Base-by-base conservation (phyloP, 2,113 vertebrate species). In the Pyrgilauda ruficollis region DNA sequence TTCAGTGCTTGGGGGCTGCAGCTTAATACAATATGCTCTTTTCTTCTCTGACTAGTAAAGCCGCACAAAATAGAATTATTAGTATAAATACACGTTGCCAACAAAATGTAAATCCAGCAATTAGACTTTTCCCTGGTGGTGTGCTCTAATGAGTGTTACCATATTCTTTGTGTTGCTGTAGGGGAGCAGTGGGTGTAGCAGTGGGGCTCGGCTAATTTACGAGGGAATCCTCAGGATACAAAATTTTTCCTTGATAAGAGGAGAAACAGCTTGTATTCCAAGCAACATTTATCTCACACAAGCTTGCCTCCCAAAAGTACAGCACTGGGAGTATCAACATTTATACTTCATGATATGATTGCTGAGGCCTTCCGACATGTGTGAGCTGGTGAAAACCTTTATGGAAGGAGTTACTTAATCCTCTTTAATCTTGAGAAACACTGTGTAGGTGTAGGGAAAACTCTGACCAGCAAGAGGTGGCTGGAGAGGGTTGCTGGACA, bases 31-130 rank as follows among this genome's bases (percentile, higher is more conserved):
- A 94, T 96, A 95, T 97, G 95, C 96, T 97, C 90, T 97, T 97
- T 97, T 97, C 84, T 96, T 91, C 69, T 96, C 96, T 93, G 70
- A 69, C 90, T 96, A 37, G 90, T 85, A 96, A 89, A 85, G 94
- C 93, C 96, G 82, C 94, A 90, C 96, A 91, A 93, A 96, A 97
- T 94, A 97, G 95, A 97, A 97, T 98, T 97, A 97, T 89, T 97
- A 96, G 95, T 96, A 97, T 96, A 95, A 95, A 91, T 91, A 94
- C 93, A 96, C 84, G 94, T 91, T 95, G 95, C 93, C 78, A 89
- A 96, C 93, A 96, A 97, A 92, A 97, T 97, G 97, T 97, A 97
- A 98, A 97, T 98, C 76, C 85, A 92, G 96, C 97, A 97, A 97
- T 97, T 97, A 97, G 94, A 69, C 63, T 76, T 44, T 67, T 97